Base-by-base conservation (phyloP, 2,797 vertebrate species). In the Toxotes lorentzi region DNA sequence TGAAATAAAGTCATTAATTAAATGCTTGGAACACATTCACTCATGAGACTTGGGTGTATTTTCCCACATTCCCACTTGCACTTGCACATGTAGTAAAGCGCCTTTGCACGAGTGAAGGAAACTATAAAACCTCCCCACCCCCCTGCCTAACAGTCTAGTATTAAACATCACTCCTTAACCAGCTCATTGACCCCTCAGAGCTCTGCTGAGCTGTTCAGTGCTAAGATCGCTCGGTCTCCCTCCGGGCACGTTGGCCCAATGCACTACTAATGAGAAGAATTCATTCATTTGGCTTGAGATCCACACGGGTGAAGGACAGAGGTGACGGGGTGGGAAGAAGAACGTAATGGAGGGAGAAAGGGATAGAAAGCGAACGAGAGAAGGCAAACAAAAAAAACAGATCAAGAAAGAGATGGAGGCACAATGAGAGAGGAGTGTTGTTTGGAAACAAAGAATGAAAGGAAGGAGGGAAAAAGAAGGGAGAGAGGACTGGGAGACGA, bases 91-190 rank as follows among this genome's bases (percentile, higher is more conserved):
- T 32, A 70, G 38, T 66, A 38, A 69, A 72, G 61, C 12, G 16
- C 54, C 27, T 82, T 76, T 78, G 43, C 64, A 78, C 38, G 65
- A 63, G 51, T 8, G 17, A 78, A 63, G 35, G 17, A 51, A 80
- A 78, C 54, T 65, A 51, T 63, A 68, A 76, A 14, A 40, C 35
- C 70, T 38, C 64, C 51, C 72, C 50, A 3, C 63, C 38, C 57
- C 63, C 56, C 67, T 73, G 57, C 58, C 67, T 64, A 77, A 86
- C 79, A 76, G 77, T 77, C 65, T 76, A 62, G 83, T 77, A 83
- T 93, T 89, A 86, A 91, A 87, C 87, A 91, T 93, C 82, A 87
- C 81, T 93, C 83, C 87, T 92, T 93, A 88, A 92, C 91, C 86
- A 91, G 88, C 91, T 94, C 89, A 92, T 93, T 92, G 92, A 93